Evolutionary conservation across 2,797 vertebrate genomes (phyloP).

Genomic region (Ambastaia sidthimunki): DNA sequence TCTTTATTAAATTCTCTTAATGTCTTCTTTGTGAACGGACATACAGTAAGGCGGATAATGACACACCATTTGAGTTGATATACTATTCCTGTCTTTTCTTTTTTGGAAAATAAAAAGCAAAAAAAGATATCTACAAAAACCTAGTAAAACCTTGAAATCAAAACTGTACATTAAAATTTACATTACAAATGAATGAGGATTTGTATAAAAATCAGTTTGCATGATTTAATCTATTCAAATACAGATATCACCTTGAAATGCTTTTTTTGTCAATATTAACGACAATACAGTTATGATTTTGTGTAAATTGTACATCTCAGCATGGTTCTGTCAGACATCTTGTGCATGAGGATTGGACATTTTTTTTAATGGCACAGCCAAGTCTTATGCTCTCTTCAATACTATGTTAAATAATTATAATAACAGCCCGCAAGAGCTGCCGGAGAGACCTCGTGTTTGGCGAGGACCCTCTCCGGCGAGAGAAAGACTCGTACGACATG

Average conservation of each 20-base stretch:
- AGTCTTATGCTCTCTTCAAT: slow-evolving; percentile 42
- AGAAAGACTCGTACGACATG: slow-evolving; percentile 17
- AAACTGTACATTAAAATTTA: slow-evolving; percentile 99
- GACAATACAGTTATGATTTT: slow-evolving; percentile 33
- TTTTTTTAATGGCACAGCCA: slow-evolving; percentile 70
- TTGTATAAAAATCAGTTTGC: slow-evolving; percentile 78
- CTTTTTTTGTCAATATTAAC: slow-evolving; percentile 46
- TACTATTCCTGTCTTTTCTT: slow-evolving; percentile 52
- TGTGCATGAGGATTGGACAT: slow-evolving; percentile 69
- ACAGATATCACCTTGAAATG: slow-evolving; percentile 83
- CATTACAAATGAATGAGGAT: slow-evolving; percentile 82
- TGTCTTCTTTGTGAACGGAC: slow-evolving; percentile 69
- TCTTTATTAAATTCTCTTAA: slow-evolving; percentile 38
- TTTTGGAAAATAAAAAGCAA: slow-evolving; percentile 85
- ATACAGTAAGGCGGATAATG: slow-evolving; percentile 84
- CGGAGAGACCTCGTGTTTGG: slow-evolving; percentile 23
- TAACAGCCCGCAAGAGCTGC: slow-evolving; percentile 18
- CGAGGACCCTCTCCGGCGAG: slow-evolving; percentile 3
- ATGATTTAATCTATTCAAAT: slow-evolving; percentile 88
- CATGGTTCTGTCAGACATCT: slow-evolving; percentile 72
- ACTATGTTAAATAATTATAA: slow-evolving; percentile 36
- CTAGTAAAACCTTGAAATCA: slow-evolving; percentile 94
- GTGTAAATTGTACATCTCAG: slow-evolving; percentile 66
- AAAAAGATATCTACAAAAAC: slow-evolving; percentile 92
- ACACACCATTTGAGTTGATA: slow-evolving; percentile 79